Evolutionary conservation across 2,888 invertebrate species (phyloP), one percentile per base, ranked within the genome.

Genomic region (Fragum fragum): DNA sequence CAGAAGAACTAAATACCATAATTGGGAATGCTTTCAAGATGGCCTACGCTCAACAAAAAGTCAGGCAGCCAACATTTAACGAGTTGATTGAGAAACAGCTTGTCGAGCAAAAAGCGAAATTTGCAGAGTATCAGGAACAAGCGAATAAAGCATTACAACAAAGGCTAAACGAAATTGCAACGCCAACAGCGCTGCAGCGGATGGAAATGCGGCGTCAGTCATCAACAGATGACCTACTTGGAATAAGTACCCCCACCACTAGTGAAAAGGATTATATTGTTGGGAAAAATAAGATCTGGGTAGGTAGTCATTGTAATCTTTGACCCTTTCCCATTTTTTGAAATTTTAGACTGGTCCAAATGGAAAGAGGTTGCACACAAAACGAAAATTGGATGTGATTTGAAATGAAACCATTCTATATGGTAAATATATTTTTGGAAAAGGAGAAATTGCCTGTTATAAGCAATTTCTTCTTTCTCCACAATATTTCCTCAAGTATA

Each of bases 21-120:
- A 97, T 97, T 92, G 97, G 97, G 95, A 97, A 97, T 97, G 97
- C 97, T 94, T 97, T 98, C 96, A 97, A 97, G 95, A 97, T 97
- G 97, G 97, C 98, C 94, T 97, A 97, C 96, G 97, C 97, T 93
- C 97, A 97, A 95, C 90, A 92, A 77, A 86, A 89, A 69, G 86
- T 87, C 26, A 86, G 89, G 72, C 93, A 92, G 83, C 94, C 93
- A 2, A 93, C 93, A 18, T 94, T 94, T 87, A 91, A 94, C 80
- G 93, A 94, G 77, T 81, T 94, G 29, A 94, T 94, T 29, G 93
- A 93, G 76, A 89, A 88, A 57, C 93, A 94, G 79, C 86, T 94
- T 14, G 90, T 90, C 23, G 90, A 91, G 73, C 93, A 94, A 76
- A 91, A 92, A 71, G 91, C 90, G 6, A 90, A 91, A 79, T 92